These are phyloP conservation scores for Phalera bucephala DNA, from an alignment of 2,888 invertebrate species.

Conservation along the genomic window DNA sequence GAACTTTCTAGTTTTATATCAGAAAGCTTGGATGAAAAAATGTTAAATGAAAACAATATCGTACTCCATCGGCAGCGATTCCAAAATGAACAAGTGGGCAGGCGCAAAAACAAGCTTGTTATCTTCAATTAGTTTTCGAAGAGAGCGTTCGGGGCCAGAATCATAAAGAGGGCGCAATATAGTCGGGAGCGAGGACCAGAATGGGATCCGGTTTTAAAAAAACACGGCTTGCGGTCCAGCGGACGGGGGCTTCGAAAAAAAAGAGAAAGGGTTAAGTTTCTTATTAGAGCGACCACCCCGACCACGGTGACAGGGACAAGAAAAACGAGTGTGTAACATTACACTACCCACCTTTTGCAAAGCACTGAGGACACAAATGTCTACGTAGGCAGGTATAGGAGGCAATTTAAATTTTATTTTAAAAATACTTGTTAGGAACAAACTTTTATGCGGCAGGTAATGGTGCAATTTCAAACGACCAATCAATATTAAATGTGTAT, in stretches of 20 bases:
- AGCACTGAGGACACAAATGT: no score
- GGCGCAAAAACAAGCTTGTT: constrained; percentile 71
- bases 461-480: no score
- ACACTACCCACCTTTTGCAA: constrained; percentile 8
- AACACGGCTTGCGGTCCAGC: constrained; percentile 45
- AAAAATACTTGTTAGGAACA: no score
- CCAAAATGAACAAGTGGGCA: constrained; percentile 55
- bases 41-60: constrained; percentile 58
- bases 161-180: constrained; percentile 63
- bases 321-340: constrained; percentile 16
- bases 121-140: constrained; percentile 74
- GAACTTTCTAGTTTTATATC: constrained; percentile 33
- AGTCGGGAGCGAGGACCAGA: constrained; percentile 40
- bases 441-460: no score
- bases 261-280: constrained; percentile 50
- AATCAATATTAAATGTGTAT: no score
- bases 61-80: constrained; percentile 46
- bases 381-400: no score
- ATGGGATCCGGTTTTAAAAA: constrained; percentile 57
- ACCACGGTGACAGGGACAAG: constrained; percentile 20
- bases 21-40: constrained; percentile 45
- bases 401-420: no score
- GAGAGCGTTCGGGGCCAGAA: constrained; percentile 55
- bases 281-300: constrained; percentile 40
- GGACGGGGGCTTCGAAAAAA: constrained; percentile 34